Evolutionary conservation across 2,888 invertebrate genomes (phyloP).

Genomic region (Rhagonycha fulva): DNA sequence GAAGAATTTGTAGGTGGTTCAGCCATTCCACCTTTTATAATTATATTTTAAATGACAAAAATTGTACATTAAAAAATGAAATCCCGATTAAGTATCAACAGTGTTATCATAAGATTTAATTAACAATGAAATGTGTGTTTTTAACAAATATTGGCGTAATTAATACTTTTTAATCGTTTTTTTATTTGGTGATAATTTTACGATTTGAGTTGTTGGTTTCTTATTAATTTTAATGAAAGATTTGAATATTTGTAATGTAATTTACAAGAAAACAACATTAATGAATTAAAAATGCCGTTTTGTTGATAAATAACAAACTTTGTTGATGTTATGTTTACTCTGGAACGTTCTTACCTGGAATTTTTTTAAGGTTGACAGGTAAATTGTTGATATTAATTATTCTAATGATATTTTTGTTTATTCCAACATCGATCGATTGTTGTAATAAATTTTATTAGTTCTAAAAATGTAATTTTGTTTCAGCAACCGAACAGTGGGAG

Average conservation of each 20-base stretch:
- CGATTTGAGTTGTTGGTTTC: not conserved
- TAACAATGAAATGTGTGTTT: not conserved
- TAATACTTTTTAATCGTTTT: not conserved
- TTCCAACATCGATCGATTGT: not conserved
- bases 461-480: not conserved
- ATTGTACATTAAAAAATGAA: too few relatives aligned
- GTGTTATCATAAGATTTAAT: not conserved
- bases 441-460: not conserved
- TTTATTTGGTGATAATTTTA: not conserved
- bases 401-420: not conserved
- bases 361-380: not conserved
- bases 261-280: not conserved
- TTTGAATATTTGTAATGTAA: not conserved
- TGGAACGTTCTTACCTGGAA: not conserved
- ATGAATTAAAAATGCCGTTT: not conserved
- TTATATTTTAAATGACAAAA: too few relatives aligned
- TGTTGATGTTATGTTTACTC: not conserved
- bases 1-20: too few relatives aligned
- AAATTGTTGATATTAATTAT: not conserved
- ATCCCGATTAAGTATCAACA: too few relatives aligned
- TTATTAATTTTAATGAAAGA: not conserved
- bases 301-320: not conserved
- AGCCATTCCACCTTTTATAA: too few relatives aligned
- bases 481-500: constrained; percentile 23
- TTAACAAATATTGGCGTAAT: not conserved